Evolutionary conservation across 1,140 invertebrate genomes (phyloP), one percentile per base, ranked within the genome.

Genomic region (Dendroctonus ponderosae): DNA sequence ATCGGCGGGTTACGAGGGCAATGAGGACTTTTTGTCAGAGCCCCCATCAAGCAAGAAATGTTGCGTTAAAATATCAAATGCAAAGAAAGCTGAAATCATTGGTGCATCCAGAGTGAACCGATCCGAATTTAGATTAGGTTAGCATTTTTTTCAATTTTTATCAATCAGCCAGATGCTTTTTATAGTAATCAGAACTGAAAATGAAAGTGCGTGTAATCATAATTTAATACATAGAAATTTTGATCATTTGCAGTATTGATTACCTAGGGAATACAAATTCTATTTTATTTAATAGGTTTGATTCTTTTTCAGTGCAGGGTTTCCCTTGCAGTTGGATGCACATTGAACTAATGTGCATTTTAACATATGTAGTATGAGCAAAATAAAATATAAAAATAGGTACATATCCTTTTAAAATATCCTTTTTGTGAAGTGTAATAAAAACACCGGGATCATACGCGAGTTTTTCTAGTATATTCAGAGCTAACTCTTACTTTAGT

Each of bases 1-100:
- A 72, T 73, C 75, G 8, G 79, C 82, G 70, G 82, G 82, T 61
- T 85, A 85, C 68, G 60, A 68, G 39, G 57, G 75, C 60, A 66
- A 78, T 2, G 80, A 82, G 57, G 42, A 79, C 9, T 80, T 80
- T 57, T 71, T 85, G 41, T 81, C 83, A 4, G 79, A 80, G 58
- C 71, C 80, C 46, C 69, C 64, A 48, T 69, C 50, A 76, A 71
- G 42, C 78, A 62, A 39, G 72, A 79, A 50, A 74, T 69, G 70
- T 72, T 82, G 71, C 77, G 81, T 83, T 14, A 69, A 71, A 51
- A 50, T 75, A 50, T 65, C 71, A 72, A 70, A 48, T 48, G 40
- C 51, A 49, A 68, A 80, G 5, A 83, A 83, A 71, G 72, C 78
- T n/a, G 72, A 79, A 70, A 65, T 84, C 52, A 62, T 75, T 6